These are phyloP conservation scores for Galagoides demidoff DNA, from an alignment of 2,797 vertebrate species.

Conservation along the genomic window DNA sequence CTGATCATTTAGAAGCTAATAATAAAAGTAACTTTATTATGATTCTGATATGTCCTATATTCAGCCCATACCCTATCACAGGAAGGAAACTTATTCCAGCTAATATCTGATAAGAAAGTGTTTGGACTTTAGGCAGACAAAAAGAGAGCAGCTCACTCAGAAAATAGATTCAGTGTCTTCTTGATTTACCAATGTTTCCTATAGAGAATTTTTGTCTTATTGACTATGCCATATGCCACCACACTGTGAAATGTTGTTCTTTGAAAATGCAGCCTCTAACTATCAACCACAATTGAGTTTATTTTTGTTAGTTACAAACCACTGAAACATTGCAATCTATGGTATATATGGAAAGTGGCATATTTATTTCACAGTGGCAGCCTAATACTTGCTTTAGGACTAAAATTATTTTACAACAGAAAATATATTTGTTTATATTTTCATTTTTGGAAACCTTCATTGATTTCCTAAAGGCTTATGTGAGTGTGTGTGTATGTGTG, in stretches of 20 bases:
- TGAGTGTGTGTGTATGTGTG: background rate
- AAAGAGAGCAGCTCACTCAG: conserved; percentile 82
- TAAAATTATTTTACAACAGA: conserved; percentile 74
- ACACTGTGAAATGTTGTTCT: conserved; percentile 80
- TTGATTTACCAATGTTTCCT: conserved; percentile 78
- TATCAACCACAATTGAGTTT: conserved; percentile 83
- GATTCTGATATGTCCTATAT: conserved; percentile 83
- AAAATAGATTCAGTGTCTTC: conserved; percentile 82
- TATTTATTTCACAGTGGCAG: conserved; percentile 78
- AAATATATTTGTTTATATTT: conserved; percentile 61
- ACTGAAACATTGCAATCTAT: conserved; percentile 81
- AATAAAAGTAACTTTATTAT: conserved; percentile 84
- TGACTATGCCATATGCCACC: conserved; percentile 78
- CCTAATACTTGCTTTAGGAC: conserved; percentile 77
- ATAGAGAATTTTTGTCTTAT: conserved; percentile 81
- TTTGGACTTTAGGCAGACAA: conserved; percentile 80
- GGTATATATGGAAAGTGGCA: conserved; percentile 72
- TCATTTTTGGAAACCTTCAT: conserved; percentile 33
- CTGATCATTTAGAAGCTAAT: conserved; percentile 84
- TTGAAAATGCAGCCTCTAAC: conserved; percentile 82
- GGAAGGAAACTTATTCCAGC: conserved; percentile 80
- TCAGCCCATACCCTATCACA: conserved; percentile 83
- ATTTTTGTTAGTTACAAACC: conserved; percentile 84
- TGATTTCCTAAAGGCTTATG: background rate
- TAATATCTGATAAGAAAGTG: conserved; percentile 82